phyloP scores from a whole-genome alignment of 2,113 vertebrate species.

The Oncorhynchus mykiss region DNA sequence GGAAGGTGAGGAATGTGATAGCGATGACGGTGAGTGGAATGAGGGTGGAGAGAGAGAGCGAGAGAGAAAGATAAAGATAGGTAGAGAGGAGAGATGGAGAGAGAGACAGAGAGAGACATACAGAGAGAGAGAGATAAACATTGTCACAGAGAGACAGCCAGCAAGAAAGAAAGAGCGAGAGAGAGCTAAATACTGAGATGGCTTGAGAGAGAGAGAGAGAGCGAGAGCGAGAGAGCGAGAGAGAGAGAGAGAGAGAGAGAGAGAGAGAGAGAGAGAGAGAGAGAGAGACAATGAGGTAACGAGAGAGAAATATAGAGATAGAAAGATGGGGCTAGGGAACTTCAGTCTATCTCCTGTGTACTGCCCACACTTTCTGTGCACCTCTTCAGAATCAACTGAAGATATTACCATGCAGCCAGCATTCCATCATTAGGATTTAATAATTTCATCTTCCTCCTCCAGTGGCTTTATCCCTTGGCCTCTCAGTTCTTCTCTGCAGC shows the following conservation, averaged over 20 bases:
- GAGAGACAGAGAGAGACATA: background rate
- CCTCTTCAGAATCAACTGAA: conserved; percentile 74
- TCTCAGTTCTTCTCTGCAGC: conserved; percentile 69
- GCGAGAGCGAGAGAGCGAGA: background rate
- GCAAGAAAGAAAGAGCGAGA: too few species aligned
- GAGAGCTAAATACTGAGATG: background rate
- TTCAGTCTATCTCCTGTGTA: conserved; percentile 36
- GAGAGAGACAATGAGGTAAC: background rate
- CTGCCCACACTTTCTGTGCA: conserved; percentile 59
- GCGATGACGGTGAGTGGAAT: conserved; percentile 39
- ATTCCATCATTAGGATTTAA: conserved; percentile 72
- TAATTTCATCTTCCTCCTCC: conserved; percentile 76
- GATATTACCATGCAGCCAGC: conserved; percentile 71
- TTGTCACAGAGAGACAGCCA: too few species aligned
- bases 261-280: background rate
- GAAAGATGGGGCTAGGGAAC: conserved; percentile 25
- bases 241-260: background rate
- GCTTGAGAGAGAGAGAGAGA: background rate
- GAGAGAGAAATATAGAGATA: background rate
- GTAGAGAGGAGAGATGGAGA: background rate
- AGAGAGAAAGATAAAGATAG: background rate
- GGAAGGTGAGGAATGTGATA: conserved; percentile 12
- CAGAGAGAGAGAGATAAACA: background rate
- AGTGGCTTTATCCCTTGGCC: conserved; percentile 68
- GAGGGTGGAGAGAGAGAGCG: conserved; percentile 14